A percentile compares a stretch with the other conserved stretches of the same genome.
Conservation (phyloP, 2,797 vertebrate genomes). For the Karalla daura region DNA sequence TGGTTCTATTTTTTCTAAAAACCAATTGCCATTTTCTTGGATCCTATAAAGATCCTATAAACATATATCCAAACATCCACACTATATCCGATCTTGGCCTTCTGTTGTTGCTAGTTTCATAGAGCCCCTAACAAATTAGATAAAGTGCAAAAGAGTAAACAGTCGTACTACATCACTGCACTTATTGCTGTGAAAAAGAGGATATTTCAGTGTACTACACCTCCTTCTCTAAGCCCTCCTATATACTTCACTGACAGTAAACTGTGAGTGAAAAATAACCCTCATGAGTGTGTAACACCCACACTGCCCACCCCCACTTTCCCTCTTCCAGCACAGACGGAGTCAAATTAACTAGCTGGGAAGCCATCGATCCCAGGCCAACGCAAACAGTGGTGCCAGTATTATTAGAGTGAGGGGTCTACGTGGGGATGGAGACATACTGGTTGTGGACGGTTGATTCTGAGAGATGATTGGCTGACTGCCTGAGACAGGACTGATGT, state of each 20-base stretch:
- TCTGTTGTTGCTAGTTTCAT: constrained; percentile 8
- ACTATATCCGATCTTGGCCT: constrained; percentile 6
- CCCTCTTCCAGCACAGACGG: constrained; percentile 20
- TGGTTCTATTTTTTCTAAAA: no score
- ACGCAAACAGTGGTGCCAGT: constrained; percentile 61
- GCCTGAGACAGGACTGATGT: constrained; percentile 14
- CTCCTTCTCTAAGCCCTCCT: neutral
- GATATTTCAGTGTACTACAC: neutral
- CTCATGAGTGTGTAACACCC: constrained; percentile 12
- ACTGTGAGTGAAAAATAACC: constrained; percentile 27
- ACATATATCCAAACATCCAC: constrained; percentile 1
- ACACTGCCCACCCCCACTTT: neutral
- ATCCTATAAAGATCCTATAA: neutral
- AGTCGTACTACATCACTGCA: constrained; percentile 3
- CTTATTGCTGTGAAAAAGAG: neutral
- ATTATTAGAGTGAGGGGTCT: constrained; percentile 37
- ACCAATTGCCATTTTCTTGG: neutral
- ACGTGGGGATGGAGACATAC: neutral
- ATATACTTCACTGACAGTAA: constrained; percentile 9
- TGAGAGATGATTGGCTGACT: constrained; percentile 46
- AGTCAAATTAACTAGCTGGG: constrained; percentile 46
- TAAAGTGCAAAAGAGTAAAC: constrained; percentile 1
- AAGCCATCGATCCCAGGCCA: constrained; percentile 39
- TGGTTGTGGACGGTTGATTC: constrained; percentile 35
- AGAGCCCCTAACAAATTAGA: neutral